Evolutionary conservation across 2,113 vertebrate species (phyloP), one percentile per base, ranked within the genome.

Genomic region (Heterotis niloticus): DNA sequence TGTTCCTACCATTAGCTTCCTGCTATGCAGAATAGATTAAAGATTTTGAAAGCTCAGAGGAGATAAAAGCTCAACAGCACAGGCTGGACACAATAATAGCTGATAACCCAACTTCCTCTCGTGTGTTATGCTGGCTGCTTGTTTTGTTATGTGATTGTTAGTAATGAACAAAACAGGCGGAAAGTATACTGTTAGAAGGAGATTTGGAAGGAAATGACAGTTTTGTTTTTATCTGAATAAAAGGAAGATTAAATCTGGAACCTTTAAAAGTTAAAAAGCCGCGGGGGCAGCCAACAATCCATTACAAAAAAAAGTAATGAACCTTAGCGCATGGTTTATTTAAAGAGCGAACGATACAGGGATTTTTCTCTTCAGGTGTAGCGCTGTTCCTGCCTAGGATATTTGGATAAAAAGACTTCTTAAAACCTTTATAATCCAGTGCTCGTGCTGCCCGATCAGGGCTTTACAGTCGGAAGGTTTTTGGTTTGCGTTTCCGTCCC

Each of bases 21-120:
- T 69, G 67, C 67, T 69, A 34, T 70, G 68, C 18, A 51, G 28
- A 70, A 70, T 4, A 4, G 34, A 51, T 70, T 70, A 70, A 51
- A 70, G 16, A 70, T 44, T 70, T 70, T 70, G 28, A 70, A 44
- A 18, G 26, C 66, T 28, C 26, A 26, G 24, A 68, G 66, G 11
- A 69, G 68, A 44, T 51, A 70, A 70, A 51, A 12, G 17, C 28
- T 34, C 68, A 4, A 16, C 68, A 44, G 68, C 51, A 70, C 28
- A 34, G 17, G 68, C 68, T 44, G 29, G 34, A 70, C 34, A 70
- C 68, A 70, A 70, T 70, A 70, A 5, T 70, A 34, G 28, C 23
- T 4, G 68, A 70, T 70, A 70, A 70, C 67, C 28, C 67, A 69
- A 5, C 68, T 70, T 70, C 68, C 68, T 20, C n/a, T 44, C 51